Conservation (phyloP, 2,797 vertebrate genomes). For the Cossypha dichroa region DNA sequence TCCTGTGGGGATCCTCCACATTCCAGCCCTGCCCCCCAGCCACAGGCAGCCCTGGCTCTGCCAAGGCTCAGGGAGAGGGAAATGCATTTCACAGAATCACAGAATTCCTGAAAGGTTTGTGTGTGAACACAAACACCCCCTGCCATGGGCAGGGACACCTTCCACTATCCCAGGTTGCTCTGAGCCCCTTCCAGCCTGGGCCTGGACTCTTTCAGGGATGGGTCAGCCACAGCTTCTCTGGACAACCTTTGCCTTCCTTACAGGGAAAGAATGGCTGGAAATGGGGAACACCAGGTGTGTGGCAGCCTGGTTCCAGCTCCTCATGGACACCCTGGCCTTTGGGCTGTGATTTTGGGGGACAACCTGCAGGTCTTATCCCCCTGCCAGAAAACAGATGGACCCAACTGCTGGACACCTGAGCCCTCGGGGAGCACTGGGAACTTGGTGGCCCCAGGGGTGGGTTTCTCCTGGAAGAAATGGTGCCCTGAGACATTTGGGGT, state of each 20-base stretch:
- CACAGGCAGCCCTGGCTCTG: background rate
- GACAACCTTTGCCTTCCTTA: background rate
- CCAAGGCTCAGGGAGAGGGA: accelerated
- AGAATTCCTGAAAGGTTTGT: background rate
- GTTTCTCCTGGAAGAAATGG: background rate
- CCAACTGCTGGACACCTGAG: accelerated
- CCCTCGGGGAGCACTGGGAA: accelerated
- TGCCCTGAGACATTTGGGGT: background rate
- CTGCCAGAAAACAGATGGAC: background rate
- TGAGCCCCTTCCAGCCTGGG: background rate
- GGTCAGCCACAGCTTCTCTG: background rate
- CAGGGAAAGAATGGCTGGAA: background rate
- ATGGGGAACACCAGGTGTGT: accelerated
- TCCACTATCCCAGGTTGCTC: accelerated
- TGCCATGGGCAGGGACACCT: background rate
- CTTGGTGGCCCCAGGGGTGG: accelerated
- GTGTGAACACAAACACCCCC: background rate
- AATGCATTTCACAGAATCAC: background rate
- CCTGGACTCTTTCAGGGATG: background rate
- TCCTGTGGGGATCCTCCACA: no score
- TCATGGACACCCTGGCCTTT: accelerated
- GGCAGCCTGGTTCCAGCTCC: accelerated
- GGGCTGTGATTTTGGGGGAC: accelerated
- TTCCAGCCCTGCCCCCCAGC: accelerated
- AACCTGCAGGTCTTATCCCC: background rate